Evolutionary conservation across 2,888 invertebrate genomes (phyloP).

Genomic region (Leucoma salicis): DNA sequence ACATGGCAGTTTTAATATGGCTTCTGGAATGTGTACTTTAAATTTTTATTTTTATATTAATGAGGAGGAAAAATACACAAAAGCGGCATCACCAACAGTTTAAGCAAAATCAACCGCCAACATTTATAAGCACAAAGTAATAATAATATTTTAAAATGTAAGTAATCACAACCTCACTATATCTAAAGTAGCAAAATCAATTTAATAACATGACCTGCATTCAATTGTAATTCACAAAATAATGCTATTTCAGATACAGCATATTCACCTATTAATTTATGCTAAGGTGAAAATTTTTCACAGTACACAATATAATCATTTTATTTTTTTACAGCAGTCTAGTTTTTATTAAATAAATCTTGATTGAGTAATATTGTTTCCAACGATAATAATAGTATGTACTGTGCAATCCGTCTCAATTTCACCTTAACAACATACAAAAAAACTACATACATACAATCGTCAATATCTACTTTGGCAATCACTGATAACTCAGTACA

Average conservation of each 20-base stretch:
- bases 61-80: background rate
- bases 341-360: too few relatives aligned
- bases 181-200: slow-evolving; percentile 40
- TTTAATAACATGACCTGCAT: slow-evolving; percentile 25
- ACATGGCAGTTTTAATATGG: slow-evolving; percentile 20
- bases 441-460: background rate
- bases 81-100: background rate
- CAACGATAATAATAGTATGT: too few relatives aligned
- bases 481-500: background rate
- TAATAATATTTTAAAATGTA: slow-evolving; percentile 37
- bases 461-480: slow-evolving; percentile 3
- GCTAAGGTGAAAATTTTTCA: slow-evolving; percentile 19
- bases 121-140: slow-evolving; percentile 26
- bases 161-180: slow-evolving; percentile 49
- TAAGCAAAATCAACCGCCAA: slow-evolving; percentile 8
- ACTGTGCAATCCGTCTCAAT: too few relatives aligned
- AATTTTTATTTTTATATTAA: background rate
- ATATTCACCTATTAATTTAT: slow-evolving; percentile 20
- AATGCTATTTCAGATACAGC: slow-evolving; percentile 40
- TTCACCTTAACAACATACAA: slow-evolving; percentile 3
- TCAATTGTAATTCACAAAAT: slow-evolving; percentile 20
- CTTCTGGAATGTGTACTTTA: background rate
- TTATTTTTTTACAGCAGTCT: background rate
- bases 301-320: too few relatives aligned
- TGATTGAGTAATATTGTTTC: too few relatives aligned